Conservation (phyloP, 2,113 vertebrate species). For the Pelobates fuscus region DNA sequence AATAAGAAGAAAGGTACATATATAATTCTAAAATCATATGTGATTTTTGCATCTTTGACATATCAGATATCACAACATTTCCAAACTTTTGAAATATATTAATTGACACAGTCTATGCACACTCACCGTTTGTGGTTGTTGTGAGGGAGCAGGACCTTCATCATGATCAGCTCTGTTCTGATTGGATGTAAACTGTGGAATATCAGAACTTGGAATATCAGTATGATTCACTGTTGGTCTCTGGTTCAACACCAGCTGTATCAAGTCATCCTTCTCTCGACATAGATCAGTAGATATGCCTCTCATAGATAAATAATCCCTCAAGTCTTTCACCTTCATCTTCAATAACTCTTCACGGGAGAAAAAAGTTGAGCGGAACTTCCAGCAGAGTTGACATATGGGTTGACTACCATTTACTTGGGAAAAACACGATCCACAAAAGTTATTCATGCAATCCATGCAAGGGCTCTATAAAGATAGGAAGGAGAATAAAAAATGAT, state of each 20-base stretch:
- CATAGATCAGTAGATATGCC: slow-evolving; percentile 87
- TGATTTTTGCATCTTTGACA: no score
- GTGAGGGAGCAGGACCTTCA: background rate
- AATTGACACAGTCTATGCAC: no score
- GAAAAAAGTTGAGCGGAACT: slow-evolving; percentile 83
- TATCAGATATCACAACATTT: no score
- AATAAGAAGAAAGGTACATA: no score
- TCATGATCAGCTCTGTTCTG: slow-evolving; percentile 10
- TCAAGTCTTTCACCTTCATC: slow-evolving; percentile 95
- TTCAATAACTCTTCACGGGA: slow-evolving; percentile 88
- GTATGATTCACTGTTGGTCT: slow-evolving; percentile 66
- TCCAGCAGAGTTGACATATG: slow-evolving; percentile 88
- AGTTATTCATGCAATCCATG: slow-evolving; percentile 88
- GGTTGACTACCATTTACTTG: slow-evolving; percentile 73
- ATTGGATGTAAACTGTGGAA: slow-evolving; percentile 4
- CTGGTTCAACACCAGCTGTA: slow-evolving; percentile 85
- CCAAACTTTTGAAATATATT: slow-evolving; percentile 32
- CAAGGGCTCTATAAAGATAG: slow-evolving; percentile 79
- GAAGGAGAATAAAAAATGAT: slow-evolving; percentile 1
- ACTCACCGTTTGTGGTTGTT: background rate
- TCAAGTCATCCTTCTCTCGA: slow-evolving; percentile 94
- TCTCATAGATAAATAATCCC: slow-evolving; percentile 90
- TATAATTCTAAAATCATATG: no score
- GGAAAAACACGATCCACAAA: slow-evolving; percentile 76
- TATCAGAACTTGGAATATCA: slow-evolving; percentile 54